Conservation (phyloP, 2,797 vertebrate species). For the Myotis pilosus region DNA sequence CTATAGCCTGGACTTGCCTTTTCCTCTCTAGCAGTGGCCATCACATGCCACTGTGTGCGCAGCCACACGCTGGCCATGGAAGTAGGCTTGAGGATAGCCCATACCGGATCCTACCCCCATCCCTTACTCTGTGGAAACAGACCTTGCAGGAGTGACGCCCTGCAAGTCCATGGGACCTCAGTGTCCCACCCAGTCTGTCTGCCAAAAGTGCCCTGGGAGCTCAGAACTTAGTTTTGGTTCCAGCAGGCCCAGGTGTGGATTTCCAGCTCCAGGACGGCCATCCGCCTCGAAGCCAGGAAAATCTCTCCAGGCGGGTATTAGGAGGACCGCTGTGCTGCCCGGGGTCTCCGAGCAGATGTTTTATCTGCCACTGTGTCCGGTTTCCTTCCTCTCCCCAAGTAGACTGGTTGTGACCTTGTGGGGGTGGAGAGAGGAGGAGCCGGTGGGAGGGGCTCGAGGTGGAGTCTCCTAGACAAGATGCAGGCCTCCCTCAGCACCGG, state of each 20-base stretch:
- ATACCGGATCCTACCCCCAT: rapidly evolving
- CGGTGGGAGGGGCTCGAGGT: neutral
- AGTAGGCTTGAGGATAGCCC: neutral
- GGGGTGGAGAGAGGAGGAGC: neutral
- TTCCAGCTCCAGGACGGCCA: neutral
- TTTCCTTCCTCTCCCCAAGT: neutral
- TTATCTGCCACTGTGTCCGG: neutral
- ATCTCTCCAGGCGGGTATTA: neutral
- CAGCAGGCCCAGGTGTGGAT: neutral
- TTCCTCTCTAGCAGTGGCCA: neutral
- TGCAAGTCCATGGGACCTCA: neutral
- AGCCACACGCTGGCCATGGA: neutral
- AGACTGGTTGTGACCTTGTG: neutral
- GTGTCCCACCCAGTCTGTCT: neutral
- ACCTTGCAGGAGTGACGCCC: neutral
- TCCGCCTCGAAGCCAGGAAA: neutral
- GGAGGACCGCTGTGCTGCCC: neutral
- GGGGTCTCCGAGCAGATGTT: neutral
- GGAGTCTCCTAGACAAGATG: neutral
- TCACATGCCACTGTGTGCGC: neutral
- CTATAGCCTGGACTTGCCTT: neutral
- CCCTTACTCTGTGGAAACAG: neutral
- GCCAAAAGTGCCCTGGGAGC: neutral
- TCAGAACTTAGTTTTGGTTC: neutral
- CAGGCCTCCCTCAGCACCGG: neutral